Conservation (phyloP, 2,888 invertebrate genomes). For the Dione juno region DNA sequence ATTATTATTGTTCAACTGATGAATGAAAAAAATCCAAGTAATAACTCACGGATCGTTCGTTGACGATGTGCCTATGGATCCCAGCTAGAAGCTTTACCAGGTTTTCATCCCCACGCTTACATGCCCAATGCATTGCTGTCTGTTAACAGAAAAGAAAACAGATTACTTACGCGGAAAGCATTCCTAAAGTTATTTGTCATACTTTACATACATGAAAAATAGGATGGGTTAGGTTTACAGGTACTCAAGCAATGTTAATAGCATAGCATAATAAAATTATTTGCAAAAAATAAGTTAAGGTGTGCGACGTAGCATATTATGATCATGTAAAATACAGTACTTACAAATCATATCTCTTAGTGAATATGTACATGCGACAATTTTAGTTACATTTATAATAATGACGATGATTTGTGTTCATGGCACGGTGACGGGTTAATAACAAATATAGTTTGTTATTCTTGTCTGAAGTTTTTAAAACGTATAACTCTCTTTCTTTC, state of each 20-base stretch:
- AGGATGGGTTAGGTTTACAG: too few species aligned
- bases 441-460: neutral
- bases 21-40: neutral
- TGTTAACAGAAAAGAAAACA: constrained; percentile 72
- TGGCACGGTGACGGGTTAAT: neutral
- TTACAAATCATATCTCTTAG: neutral
- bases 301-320: too few species aligned
- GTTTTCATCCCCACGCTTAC: constrained; percentile 96
- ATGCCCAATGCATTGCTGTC: constrained; percentile 98
- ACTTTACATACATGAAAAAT: too few species aligned
- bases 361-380: constrained; percentile 8
- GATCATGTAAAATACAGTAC: too few species aligned
- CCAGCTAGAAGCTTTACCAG: constrained; percentile 96
- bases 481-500: neutral
- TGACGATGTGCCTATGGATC: constrained; percentile 90
- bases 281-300: too few species aligned
- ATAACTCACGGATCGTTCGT: constrained; percentile 91
- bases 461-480: too few species aligned
- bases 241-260: neutral
- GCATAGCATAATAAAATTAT: neutral
- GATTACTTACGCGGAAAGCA: neutral
- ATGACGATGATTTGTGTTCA: constrained; percentile 7
- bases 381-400: neutral
- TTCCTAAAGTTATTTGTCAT: neutral
- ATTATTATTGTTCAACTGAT: too few species aligned